Evolutionary conservation across 2,888 invertebrate species (phyloP).

Genomic region (Diaperis boleti): DNA sequence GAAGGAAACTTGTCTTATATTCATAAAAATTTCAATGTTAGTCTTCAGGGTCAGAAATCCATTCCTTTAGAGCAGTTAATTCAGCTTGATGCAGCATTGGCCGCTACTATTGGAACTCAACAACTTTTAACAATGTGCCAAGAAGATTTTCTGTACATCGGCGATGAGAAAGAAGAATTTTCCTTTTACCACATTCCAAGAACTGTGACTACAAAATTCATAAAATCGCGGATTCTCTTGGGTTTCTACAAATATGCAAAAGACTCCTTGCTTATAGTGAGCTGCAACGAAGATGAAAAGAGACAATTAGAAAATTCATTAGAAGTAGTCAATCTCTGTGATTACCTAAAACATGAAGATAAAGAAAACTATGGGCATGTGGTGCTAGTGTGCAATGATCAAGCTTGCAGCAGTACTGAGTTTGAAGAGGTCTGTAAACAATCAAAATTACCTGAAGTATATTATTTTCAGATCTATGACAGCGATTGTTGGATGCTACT

Average conservation of each 20-base stretch:
- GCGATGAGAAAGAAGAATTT: background rate
- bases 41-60: background rate
- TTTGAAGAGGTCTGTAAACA: conserved; percentile 1
- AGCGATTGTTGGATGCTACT: background rate
- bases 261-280: background rate
- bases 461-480: background rate
- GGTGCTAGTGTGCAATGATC: background rate
- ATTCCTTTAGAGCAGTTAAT: background rate
- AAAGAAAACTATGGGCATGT: background rate
- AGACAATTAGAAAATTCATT: background rate
- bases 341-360: background rate
- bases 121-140: background rate
- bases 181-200: background rate
- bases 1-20: no score
- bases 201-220: background rate
- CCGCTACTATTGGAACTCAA: background rate
- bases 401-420: background rate
- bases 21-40: background rate
- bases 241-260: background rate
- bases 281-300: background rate
- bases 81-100: background rate
- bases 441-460: background rate
- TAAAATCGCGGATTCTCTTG: background rate
- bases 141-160: background rate
- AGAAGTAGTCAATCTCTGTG: background rate